Evolutionary conservation across 2,113 vertebrate genomes (phyloP).

Genomic region (Scomber japonicus): DNA sequence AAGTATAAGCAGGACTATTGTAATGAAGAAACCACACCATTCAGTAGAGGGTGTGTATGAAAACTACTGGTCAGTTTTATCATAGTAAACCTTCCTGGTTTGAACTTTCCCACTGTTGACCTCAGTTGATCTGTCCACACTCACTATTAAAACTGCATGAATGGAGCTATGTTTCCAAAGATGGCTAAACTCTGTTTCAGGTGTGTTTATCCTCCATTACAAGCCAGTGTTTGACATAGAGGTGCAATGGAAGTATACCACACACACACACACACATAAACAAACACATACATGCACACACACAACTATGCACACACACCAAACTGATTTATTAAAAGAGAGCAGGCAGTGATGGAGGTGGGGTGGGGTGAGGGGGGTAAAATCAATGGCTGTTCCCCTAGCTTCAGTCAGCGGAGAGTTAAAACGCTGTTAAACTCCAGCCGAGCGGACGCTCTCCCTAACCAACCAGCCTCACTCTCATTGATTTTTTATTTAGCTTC

Average conservation of each 20-base stretch:
- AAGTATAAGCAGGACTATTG: too few relatives aligned
- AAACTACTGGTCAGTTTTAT: neutral
- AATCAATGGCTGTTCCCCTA: conserved; percentile 81
- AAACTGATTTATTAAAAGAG: conserved; percentile 82
- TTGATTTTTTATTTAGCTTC: conserved; percentile 83
- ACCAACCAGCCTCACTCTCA: conserved; percentile 68
- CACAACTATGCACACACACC: conserved; percentile 43
- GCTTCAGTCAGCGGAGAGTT: conserved; percentile 78
- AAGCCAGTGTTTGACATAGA: conserved; percentile 30
- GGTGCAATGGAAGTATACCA: conserved; percentile 34
- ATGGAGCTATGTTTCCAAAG: neutral
- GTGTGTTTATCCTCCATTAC: conserved; percentile 26
- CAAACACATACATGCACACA: neutral
- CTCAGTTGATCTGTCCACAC: neutral
- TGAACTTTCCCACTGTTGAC: neutral
- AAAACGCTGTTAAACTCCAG: conserved; percentile 74
- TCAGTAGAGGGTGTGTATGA: neutral
- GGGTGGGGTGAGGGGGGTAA: conserved; percentile 33
- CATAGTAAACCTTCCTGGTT: too few relatives aligned
- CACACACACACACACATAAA: conserved; percentile 17
- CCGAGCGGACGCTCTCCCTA: conserved; percentile 68
- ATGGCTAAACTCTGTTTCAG: neutral
- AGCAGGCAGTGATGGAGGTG: conserved; percentile 60
- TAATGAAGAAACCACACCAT: neutral
- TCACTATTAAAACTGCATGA: neutral